Evolutionary conservation across 1,140 invertebrate genomes (phyloP), one percentile per base, ranked within the genome.

Genomic region (Heliconius hewitsoni): DNA sequence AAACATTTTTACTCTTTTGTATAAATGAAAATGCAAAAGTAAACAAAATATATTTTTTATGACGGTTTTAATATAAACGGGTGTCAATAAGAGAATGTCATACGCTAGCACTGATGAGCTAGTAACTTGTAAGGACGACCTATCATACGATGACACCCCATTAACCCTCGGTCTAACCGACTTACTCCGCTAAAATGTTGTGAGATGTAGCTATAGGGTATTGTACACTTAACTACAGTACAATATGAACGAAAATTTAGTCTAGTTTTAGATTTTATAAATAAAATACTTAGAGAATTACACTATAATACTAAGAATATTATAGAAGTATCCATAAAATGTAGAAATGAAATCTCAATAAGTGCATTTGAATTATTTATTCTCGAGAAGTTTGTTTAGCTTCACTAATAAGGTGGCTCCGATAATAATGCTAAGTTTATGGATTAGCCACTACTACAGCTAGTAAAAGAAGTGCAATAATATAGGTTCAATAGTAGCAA

Each of bases 111-210:
- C 85, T 91, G 91, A 91, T 91, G 91, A 91, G 87, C 75, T 81
- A 83, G 86, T 87, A 88, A 90, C 86, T 87, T 83, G 86, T 82
- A 82, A 89, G 86, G 88, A 85, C 89, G 82, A 89, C 87, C 89
- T 86, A 92, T 93, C 91, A 90, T 89, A 81, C 83, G 86, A 93
- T 94, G 92, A 94, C 92, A 94, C 87, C 85, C 90, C 86, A 93
- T 93, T 93, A 93, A 92, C 90, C 87, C 86, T 82, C 74, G 74
- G 85, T 84, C 85, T 83, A 84, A 84, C 86, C 82, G 86, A 91
- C 88, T 89, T 89, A 88, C 86, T 86, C 85, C 73, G 78, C 89
- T 91, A 90, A 89, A 89, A 91, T 90, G 88, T 91, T 89, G 85
- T 85, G 80, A 89, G 84, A 89, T 84, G 73, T 85, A 73, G 60